Base-by-base conservation (phyloP, 2,797 vertebrate species). In the Toxotes lorentzi region DNA sequence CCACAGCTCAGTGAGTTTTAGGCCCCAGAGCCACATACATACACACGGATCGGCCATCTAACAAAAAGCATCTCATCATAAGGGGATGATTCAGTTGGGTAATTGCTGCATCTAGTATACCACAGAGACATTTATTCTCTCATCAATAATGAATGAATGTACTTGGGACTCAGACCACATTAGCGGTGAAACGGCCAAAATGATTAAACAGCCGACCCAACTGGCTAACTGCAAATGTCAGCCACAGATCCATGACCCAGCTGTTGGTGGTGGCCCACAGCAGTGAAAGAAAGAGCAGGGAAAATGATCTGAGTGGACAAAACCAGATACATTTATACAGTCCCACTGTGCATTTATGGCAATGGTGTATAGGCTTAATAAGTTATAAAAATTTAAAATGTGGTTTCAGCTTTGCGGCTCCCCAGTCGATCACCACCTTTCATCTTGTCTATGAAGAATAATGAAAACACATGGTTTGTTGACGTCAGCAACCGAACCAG, bases 61-160 rank as follows among this genome's bases (percentile, higher is more conserved):
- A 59, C 76, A 86, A 45, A 83, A 76, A 66, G 65, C 62, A 57
- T 76, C 62, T 64, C 73, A 79, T 86, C 82, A 76, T 19, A 14
- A 48, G 56, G 35, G 47, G 24, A 51, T 68, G 78, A 86, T 65
- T 79, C 76, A 83, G 70, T 43, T 40, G 67, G 76, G 70, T 82
- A 73, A 88, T 45, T 58, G 60, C 75, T 77, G 69, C 75, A 76
- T 79, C 69, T 43, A 70, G 78, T 73, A 32, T 21, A 53, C 78
- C 70, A 69, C 59, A 58, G 85, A 86, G 84, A 83, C 83, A 85
- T 88, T 91, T 83, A 87, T 81, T 76, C 77, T 56, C 84, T 87
- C 83, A 89, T 91, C 83, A 86, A 89, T 89, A 87, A 86, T 86
- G 81, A 78, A 90, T 91, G 81, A 89, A 89, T 71, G 78, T 56